Evolutionary conservation across 1,140 invertebrate species (phyloP).

Genomic region (Matsumurasca onukii): DNA sequence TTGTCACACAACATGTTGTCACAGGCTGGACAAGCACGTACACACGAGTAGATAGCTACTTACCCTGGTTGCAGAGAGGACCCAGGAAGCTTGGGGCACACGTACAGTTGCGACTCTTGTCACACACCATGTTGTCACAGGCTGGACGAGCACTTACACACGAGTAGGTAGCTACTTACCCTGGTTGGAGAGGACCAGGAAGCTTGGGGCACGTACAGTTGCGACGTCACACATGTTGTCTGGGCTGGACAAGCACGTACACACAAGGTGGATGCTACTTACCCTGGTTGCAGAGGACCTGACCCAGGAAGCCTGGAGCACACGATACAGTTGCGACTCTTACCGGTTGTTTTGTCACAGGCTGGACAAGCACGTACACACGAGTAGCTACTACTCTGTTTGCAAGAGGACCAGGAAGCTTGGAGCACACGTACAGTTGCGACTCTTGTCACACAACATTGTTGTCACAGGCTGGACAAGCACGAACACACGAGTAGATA

Average conservation of each 20-base stretch:
- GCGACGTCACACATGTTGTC: too few species aligned
- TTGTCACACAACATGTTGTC: too few species aligned
- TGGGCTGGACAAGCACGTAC: too few species aligned
- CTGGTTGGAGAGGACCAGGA: conserved; percentile 71
- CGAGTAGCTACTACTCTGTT: conserved; percentile 34
- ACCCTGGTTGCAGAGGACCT: conserved; percentile 74
- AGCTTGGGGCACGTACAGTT: too few species aligned
- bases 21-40: too few species aligned
- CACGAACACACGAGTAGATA: too few species aligned
- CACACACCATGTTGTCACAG: conserved; percentile 36
- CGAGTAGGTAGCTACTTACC: conserved; percentile 53
- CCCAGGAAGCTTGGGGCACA: conserved; percentile 80
- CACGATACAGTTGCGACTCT: conserved; percentile 62
- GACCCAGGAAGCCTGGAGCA: too few species aligned
- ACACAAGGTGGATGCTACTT: too few species aligned
- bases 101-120: conserved; percentile 58
- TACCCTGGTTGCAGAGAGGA: conserved; percentile 71
- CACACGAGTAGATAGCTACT: conserved; percentile 42
- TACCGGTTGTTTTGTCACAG: conserved; percentile 36
- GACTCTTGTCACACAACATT: conserved; percentile 39
- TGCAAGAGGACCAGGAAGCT: too few species aligned
- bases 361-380: conserved; percentile 39
- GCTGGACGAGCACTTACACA: conserved; percentile 36
- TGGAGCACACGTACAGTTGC: too few species aligned
- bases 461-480: too few species aligned